phyloP scores from a whole-genome alignment of 2,113 vertebrate genomes.

The Athene cunicularia region DNA sequence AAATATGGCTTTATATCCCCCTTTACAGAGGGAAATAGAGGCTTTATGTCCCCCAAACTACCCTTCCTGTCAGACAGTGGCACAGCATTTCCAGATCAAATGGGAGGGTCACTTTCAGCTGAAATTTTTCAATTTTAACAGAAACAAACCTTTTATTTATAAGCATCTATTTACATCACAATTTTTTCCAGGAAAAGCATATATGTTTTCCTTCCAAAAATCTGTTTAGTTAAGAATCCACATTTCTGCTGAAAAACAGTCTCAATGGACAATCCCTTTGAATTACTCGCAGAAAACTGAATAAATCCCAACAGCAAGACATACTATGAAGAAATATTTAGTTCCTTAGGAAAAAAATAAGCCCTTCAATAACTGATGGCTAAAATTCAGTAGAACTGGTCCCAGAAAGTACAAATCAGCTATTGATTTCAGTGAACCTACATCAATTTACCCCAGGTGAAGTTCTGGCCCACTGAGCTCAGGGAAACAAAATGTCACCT shows the following conservation, averaged over 20 bases:
- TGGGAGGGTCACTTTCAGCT: not conserved
- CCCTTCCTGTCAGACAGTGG: not conserved
- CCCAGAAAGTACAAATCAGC: not conserved
- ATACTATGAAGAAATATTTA: not conserved
- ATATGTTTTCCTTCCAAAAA: not conserved
- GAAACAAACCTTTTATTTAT: too few relatives aligned
- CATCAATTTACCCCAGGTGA: not conserved
- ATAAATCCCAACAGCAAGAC: not conserved
- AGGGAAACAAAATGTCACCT: conserved; percentile 60
- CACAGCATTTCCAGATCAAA: not conserved
- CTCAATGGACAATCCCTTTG: not conserved
- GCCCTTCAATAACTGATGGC: not conserved
- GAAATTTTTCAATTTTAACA: not conserved
- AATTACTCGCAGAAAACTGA: not conserved
- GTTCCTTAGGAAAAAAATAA: not conserved
- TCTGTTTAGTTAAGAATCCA: not conserved
- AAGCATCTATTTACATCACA: not conserved
- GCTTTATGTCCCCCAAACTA: not conserved
- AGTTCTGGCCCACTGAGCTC: conserved; percentile 49
- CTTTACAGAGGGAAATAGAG: not conserved
- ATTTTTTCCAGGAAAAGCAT: not conserved
- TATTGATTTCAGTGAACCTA: not conserved
- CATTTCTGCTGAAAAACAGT: not conserved
- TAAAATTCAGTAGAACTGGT: not conserved
- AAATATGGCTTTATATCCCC: rapidly evolving